Evolutionary conservation across 2,888 invertebrate genomes (phyloP), one percentile per base, ranked within the genome.

Genomic region (Rhorus exstirpatorius): DNA sequence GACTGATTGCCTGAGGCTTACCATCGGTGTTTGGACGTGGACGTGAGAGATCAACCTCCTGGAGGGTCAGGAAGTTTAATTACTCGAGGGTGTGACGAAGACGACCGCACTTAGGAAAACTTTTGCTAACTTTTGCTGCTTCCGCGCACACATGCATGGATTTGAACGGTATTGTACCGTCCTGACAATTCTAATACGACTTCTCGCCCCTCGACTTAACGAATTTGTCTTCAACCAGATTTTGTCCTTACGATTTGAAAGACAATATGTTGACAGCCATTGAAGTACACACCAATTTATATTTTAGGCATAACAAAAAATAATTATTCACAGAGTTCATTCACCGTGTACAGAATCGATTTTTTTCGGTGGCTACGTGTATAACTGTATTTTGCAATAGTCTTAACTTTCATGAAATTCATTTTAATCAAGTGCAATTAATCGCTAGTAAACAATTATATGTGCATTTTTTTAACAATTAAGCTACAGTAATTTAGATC

Each of bases 1-100:
- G 60, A 72, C 72, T 55, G 60, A 68, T 3, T 53, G 74, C 75
- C 79, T 68, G 84, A 75, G 86, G 87, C 85, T 87, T 51, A 17
- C 58, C 70, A 83, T 75, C 81, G 51, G 72, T 84, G 85, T 86
- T 87, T 86, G 77, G 86, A 81, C 70, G 82, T 81, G 84, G 84
- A 83, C 85, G 72, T 46, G 44, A 77, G 78, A 44, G 70, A 87
- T 26, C 61, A 63, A 58, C 78, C 87, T 67, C 85, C 83, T 86
- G 80, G 83, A 82, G 85, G 81, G 68, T 55, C 85, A 82, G 86
- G 85, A 89, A 91, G 90, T 90, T 90, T 90, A 90, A 90, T 90
- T 91, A 91, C 88, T 87, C 83, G 86, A 84, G 87, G 87, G 85
- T 87, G 87, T 86, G 88, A 87, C 86, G 87, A 74, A 61, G 61